These are phyloP conservation scores for Coleophora flavipennella DNA, from an alignment of 2,888 invertebrate genomes.

Conservation along the genomic window DNA sequence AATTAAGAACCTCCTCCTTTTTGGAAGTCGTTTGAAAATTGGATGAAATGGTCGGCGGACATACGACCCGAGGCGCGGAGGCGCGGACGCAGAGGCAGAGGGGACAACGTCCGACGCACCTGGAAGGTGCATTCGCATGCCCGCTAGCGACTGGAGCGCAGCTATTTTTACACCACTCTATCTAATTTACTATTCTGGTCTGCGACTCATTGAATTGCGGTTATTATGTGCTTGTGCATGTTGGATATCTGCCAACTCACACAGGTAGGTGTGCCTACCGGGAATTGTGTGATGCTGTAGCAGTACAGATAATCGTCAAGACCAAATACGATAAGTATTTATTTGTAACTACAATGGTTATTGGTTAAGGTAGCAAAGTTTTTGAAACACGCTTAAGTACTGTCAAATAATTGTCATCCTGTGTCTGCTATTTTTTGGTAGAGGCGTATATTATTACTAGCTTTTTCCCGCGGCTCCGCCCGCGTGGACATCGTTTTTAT, in stretches of 20 bases:
- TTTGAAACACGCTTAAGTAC: too few relatives aligned
- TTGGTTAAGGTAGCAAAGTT: constrained; percentile 29
- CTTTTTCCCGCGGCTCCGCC: too few relatives aligned
- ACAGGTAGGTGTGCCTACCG: constrained; percentile 64
- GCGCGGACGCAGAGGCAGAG: constrained; percentile 24
- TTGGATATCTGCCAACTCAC: constrained; percentile 66
- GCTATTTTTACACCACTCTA: constrained; percentile 70
- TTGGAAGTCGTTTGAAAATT: too few relatives aligned
- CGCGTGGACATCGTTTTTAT: too few relatives aligned
- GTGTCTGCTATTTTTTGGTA: too few relatives aligned
- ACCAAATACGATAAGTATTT: too few relatives aligned
- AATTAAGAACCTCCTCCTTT: too few relatives aligned
- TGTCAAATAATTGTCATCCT: too few relatives aligned
- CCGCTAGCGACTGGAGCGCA: constrained; percentile 60
- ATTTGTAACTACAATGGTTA: constrained; percentile 27
- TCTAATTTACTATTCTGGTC: constrained; percentile 73
- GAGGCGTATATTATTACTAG: too few relatives aligned
- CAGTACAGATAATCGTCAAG: constrained; percentile 37
- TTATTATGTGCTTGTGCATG: constrained; percentile 71
- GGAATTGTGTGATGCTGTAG: constrained; percentile 50
- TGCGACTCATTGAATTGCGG: constrained; percentile 72
- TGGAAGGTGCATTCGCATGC: constrained; percentile 63
- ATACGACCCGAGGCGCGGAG: too few relatives aligned
- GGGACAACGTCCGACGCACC: constrained; percentile 61
- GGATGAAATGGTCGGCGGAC: too few relatives aligned